A percentile compares a stretch with the other conserved stretches of the same genome.
Conservation (phyloP, 1,140 invertebrate species). For the Ganaspis sp. region DNA sequence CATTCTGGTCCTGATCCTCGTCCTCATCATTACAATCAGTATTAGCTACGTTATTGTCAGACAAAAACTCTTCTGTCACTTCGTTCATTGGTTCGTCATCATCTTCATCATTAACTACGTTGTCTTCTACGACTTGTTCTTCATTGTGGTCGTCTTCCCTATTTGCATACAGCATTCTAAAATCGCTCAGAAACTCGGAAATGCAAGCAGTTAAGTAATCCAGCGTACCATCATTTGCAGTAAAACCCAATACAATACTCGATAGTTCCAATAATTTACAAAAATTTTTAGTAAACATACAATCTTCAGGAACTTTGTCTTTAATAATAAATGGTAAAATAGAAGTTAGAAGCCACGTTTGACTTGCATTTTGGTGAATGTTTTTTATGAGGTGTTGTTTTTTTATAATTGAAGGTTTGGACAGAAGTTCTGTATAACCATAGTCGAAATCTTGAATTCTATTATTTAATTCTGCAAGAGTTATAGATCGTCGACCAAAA, state of each 20-base stretch:
- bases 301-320: background rate
- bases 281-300: background rate
- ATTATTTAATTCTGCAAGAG: slow-evolving; percentile 29
- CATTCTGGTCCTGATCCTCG: no score
- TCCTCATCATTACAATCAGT: background rate
- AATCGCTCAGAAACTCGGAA: background rate
- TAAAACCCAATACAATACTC: background rate
- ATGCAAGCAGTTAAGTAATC: background rate
- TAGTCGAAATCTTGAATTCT: slow-evolving; percentile 4
- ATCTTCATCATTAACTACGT: slow-evolving; percentile 20
- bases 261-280: background rate
- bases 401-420: background rate
- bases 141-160: slow-evolving; percentile 21
- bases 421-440: background rate
- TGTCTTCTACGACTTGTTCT: slow-evolving; percentile 18
- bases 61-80: no score
- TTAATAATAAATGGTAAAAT: background rate
- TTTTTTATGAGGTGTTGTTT: background rate
- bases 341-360: slow-evolving; percentile 7
- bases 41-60: slow-evolving; percentile 20
- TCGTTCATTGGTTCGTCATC: background rate
- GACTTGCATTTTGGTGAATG: slow-evolving; percentile 16
- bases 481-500: background rate
- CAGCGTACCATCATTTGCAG: background rate
- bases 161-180: slow-evolving; percentile 12